Base-by-base conservation (phyloP, 2,888 invertebrate genomes). In the Sphaerophoria taeniata region DNA sequence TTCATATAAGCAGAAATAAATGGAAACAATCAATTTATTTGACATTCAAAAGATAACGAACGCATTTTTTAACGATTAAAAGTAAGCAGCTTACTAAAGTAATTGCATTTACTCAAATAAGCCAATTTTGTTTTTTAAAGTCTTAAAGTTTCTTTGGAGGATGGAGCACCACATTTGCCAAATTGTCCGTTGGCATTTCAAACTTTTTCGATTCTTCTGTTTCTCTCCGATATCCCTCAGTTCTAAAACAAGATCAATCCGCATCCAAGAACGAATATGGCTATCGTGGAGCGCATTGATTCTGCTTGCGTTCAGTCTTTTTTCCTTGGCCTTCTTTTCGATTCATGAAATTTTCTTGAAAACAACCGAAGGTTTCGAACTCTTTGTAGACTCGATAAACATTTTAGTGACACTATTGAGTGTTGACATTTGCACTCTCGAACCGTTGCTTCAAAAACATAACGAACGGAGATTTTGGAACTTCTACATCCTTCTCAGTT, bases 181-280 rank as follows among this genome's bases (percentile, higher is more conserved):
- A 0, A 0, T 87, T 34, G 61, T 83, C 12, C 75, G 67, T 9
- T 84, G 79, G 76, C 87, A 84, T 67, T 84, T 76, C 9, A 76
- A 84, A 14, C 3, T 76, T 1, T 87, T 87, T 53, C 84, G 87
- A 7, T 14, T 67, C 4, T 74, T 72, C 6, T 51, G 76, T 33
- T 84, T 58, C 11, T 33, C 47, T 45, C 79, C 87, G 1, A 80
- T 79, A 7, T 87, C 87, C 39, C n/a, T 79, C 1, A 72, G 43
- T 12, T 1, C n/a, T 2, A 65, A 72, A 47, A 6, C 36, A 0
- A 73, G 56, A 34, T 6, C 0, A 0, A 14, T 34, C 14, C 72
- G 51, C 6, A 67, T 39, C 56, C 63, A 61, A 4, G 67, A 80
- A 34, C 4, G 7, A 36, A 47, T 76, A 4, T 76, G 69, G 55